A percentile compares a stretch with the other conserved stretches of the same genome.
Conservation (phyloP, 2,113 vertebrate genomes). For the Microtus ochrogaster region DNA sequence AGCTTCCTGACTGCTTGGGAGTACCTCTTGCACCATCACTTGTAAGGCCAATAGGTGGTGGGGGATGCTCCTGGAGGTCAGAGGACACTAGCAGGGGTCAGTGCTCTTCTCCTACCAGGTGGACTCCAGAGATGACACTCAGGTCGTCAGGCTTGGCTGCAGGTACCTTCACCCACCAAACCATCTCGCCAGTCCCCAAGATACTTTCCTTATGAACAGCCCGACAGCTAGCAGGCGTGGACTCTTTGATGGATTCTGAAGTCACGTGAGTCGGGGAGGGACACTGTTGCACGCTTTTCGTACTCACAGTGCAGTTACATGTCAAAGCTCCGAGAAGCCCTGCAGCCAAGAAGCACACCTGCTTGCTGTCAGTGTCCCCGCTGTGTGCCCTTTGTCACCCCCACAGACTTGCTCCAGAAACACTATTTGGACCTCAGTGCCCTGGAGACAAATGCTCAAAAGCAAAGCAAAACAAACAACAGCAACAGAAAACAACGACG, state of each 20-base stretch:
- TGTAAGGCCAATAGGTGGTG: not conserved
- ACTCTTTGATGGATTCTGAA: not conserved
- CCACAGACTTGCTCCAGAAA: not conserved
- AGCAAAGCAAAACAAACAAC: not conserved
- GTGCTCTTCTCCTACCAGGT: not conserved
- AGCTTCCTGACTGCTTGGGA: not conserved
- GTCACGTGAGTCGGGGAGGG: not conserved
- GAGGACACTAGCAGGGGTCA: not conserved
- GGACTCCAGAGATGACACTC: not conserved
- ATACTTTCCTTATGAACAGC: not conserved
- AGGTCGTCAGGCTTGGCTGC: not conserved
- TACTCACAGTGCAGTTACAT: fast-evolving
- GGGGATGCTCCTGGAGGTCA: not conserved
- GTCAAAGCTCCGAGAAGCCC: not conserved
- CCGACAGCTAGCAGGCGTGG: too few species aligned
- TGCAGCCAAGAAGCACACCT: not conserved
- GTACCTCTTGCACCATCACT: not conserved
- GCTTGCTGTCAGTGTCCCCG: not conserved
- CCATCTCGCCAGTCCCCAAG: not conserved
- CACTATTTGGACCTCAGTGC: not conserved
- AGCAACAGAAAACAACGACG: not conserved
- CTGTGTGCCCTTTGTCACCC: not conserved
- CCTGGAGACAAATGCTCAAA: not conserved
- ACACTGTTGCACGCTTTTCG: fast-evolving
- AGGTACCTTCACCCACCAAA: not conserved